These are phyloP conservation scores for Pangasius larnaudii DNA, from an alignment of 2,797 vertebrate species.

Conservation along the genomic window DNA sequence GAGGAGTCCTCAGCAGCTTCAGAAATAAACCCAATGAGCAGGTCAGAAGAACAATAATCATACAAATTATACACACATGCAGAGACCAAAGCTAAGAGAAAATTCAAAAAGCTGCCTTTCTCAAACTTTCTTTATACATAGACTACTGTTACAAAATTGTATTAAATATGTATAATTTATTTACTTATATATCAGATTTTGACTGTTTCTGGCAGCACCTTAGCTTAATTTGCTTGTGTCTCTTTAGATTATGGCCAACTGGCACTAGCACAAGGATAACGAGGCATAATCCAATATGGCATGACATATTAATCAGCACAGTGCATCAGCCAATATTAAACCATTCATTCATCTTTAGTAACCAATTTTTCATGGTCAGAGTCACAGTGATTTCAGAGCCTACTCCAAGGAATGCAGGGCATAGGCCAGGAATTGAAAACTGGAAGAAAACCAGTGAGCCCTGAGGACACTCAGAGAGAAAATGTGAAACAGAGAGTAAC, in stretches of 20 bases:
- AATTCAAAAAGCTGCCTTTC: background rate
- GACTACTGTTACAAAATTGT: background rate
- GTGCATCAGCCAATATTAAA: background rate
- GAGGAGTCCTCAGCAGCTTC: slow-evolving; percentile 84
- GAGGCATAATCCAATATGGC: background rate
- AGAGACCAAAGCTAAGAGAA: background rate
- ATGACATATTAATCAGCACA: background rate
- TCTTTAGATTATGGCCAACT: background rate
- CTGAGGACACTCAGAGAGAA: background rate
- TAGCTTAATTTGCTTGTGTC: background rate
- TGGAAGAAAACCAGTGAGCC: background rate
- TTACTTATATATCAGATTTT: background rate
- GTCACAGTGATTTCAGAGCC: background rate
- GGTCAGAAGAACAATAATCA: background rate
- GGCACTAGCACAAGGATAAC: background rate
- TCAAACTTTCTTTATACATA: background rate
- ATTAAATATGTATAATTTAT: background rate
- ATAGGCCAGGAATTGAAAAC: background rate
- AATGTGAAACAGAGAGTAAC: background rate
- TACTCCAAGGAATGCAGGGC: background rate
- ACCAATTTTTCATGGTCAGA: background rate
- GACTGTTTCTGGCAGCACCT: background rate
- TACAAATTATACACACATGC: background rate
- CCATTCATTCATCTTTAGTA: background rate
- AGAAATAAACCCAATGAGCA: background rate